These are phyloP conservation scores for Siniperca obscura DNA, from an alignment of 2,797 vertebrate genomes.

Conservation along the genomic window DNA sequence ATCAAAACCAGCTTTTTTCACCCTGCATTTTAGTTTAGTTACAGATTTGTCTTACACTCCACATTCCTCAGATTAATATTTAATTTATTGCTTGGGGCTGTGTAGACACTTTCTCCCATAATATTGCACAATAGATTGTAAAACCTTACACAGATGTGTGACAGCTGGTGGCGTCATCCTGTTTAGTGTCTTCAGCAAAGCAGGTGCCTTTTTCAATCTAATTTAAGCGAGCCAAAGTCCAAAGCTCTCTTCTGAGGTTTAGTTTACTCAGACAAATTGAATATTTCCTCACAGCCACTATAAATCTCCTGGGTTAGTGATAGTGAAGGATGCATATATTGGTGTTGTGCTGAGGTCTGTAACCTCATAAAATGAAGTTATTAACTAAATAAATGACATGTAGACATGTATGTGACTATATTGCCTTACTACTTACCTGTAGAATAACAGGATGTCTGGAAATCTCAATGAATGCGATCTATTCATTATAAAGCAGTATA, in stretches of 20 bases:
- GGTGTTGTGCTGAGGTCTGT: neutral
- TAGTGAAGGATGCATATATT: neutral
- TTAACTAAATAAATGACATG: neutral
- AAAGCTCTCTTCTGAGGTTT: conserved; percentile 22
- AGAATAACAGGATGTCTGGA: conserved; percentile 11
- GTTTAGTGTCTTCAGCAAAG: conserved; percentile 35
- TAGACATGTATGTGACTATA: neutral
- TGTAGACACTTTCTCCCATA: conserved; percentile 15
- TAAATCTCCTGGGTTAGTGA: conserved; percentile 1
- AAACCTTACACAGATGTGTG: conserved; percentile 26
- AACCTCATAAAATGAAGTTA: neutral
- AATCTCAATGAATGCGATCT: neutral
- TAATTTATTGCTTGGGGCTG: conserved; percentile 25
- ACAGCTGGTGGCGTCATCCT: conserved; percentile 48
- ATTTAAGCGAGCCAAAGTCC: conserved; percentile 20
- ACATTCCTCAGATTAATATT: conserved; percentile 50
- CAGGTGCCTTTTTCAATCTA: conserved; percentile 33
- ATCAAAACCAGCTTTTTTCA: conserved; percentile 14
- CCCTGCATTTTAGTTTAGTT: neutral
- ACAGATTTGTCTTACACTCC: conserved; percentile 8
- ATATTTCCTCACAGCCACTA: conserved; percentile 22
- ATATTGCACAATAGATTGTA: conserved; percentile 32
- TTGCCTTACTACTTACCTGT: neutral
- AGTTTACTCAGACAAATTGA: conserved; percentile 32
- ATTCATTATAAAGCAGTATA: neutral